Conservation (phyloP, 2,113 vertebrate genomes). For the Calonectris borealis region DNA sequence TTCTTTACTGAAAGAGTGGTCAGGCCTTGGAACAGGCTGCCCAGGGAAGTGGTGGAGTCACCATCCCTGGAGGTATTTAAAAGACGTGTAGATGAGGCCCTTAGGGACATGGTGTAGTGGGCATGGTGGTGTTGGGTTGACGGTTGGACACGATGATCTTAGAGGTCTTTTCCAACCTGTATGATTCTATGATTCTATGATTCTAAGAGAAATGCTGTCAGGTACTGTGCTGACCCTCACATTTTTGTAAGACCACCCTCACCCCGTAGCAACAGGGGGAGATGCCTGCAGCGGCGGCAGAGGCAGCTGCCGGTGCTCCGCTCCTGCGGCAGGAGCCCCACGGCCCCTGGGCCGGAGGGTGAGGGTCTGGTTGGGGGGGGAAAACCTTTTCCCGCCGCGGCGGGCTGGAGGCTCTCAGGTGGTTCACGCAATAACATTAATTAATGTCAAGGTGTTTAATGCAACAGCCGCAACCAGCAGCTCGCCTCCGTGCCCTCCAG, state of each 20-base stretch:
- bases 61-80: no score
- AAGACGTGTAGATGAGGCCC: no score
- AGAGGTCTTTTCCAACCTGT: no score
- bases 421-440: background rate
- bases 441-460: background rate
- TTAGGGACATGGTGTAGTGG: no score
- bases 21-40: no score
- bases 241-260: fast-evolving
- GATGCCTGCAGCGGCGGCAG: background rate
- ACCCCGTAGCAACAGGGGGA: fast-evolving
- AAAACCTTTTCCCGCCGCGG: background rate
- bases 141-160: no score
- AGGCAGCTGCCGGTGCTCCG: background rate
- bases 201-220: fast-evolving
- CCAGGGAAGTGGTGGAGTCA: no score
- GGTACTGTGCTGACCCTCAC: background rate
- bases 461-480: background rate
- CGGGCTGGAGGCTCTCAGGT: no score
- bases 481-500: background rate
- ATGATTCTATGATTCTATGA: no score
- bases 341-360: background rate
- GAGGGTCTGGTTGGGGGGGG: background rate
- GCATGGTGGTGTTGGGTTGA: no score
- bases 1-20: no score
- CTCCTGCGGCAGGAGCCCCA: fast-evolving